Base-by-base conservation (phyloP, 2,888 invertebrate genomes). In the Polia nebulosa region DNA sequence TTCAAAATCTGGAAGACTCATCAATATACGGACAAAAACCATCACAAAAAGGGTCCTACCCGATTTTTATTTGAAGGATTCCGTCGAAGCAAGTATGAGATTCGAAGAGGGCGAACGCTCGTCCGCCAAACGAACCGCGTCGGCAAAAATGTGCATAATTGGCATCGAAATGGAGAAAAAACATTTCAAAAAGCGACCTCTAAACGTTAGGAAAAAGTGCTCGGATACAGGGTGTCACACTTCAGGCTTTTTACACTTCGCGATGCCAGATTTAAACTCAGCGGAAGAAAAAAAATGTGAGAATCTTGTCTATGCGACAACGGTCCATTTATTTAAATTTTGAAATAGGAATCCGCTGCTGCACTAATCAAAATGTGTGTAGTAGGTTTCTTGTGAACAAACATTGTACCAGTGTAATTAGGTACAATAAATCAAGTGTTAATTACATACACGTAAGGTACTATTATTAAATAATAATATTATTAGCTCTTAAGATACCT, bases 91-190 rank as follows among this genome's bases (percentile, higher is more conserved):
- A 90, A 93, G 93, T 93, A 92, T 94, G 92, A 93, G 90, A 76
- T 71, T 79, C 63, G 81, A 79, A 85, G 85, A 79, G 79, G 81
- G 65, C 85, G 63, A 77, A 85, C 86, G 89, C 83, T 86, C 86
- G 87, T 79, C 87, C 87, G 88, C 90, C 94, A 95, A 95, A 95
- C 89, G 92, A 81, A 83, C 94, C 94, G 94, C 93, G 86, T 88
- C 88, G 91, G 92, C 94, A 95, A 95, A 95, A 95, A 95, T 95
- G 95, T 95, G 93, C 95, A 95, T 95, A 95, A 95, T 95, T 95
- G 95, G 93, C 87, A 85, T 85, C 87, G 89, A 90, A 85, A 86
- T 90, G 84, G 83, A 89, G 92, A 95, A 95, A 95, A 95, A 95
- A 93, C 90, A 86, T 87, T 88, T 93, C 92, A 94, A 95, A 95